phyloP scores from a whole-genome alignment of 2,888 invertebrate species.

The Phengaris arion region DNA sequence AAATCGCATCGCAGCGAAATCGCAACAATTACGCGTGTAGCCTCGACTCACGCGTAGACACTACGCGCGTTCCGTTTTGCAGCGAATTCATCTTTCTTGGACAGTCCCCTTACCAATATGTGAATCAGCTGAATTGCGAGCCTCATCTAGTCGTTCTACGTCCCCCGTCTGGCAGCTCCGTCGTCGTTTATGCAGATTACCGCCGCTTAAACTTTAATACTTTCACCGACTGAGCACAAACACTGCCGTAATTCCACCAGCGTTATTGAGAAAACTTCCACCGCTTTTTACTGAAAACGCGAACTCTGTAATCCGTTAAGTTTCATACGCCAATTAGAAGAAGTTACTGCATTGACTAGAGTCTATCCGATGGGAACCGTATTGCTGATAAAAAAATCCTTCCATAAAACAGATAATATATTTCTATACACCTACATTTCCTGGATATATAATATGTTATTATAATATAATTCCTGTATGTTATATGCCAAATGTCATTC shows the following conservation, averaged over 20 bases:
- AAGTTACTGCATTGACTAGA: not conserved
- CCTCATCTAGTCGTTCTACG: slow-evolving; percentile 26
- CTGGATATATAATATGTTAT: too few species aligned
- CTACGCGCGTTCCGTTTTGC: too few species aligned
- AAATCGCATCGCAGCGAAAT: too few species aligned
- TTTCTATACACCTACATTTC: too few species aligned
- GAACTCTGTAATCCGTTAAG: slow-evolving; percentile 16
- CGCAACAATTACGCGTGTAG: too few species aligned
- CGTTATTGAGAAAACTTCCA: slow-evolving; percentile 27
- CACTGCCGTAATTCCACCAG: slow-evolving; percentile 30
- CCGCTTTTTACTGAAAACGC: not conserved
- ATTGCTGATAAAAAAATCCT: not conserved
- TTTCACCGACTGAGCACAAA: slow-evolving; percentile 27
- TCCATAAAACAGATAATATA: too few species aligned
- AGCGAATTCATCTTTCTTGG: too few species aligned
- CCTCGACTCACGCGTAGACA: too few species aligned
- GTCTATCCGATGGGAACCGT: not conserved
- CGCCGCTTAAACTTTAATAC: slow-evolving; percentile 43
- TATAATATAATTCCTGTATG: too few species aligned
- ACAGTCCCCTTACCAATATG: too few species aligned
- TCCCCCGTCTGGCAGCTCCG: slow-evolving; percentile 41
- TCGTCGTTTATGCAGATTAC: slow-evolving; percentile 54
- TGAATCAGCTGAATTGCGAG: not conserved
- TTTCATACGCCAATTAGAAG: slow-evolving; percentile 5
- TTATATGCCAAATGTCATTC: too few species aligned